A percentile compares a stretch with the other conserved stretches of the same genome.
Evolutionary conservation across 2,113 vertebrate genomes (phyloP).

Genomic region (Nycticorax nycticorax): DNA sequence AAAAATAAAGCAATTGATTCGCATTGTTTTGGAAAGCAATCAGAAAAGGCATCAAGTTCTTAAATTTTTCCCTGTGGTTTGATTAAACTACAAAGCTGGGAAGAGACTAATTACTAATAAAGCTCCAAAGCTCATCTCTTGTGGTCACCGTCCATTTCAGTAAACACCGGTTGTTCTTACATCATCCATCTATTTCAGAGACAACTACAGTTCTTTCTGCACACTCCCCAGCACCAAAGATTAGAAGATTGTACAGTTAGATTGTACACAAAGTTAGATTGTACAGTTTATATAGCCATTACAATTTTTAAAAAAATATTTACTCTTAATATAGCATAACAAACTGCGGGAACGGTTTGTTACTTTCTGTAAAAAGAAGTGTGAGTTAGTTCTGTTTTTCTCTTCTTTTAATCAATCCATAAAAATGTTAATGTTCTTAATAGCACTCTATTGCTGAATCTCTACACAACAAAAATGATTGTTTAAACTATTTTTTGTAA

Average conservation of each 20-base stretch:
- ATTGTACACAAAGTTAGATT: background rate
- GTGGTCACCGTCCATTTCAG: background rate
- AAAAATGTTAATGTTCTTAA: background rate
- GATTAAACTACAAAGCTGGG: background rate
- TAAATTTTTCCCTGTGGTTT: background rate
- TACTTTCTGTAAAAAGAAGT: background rate
- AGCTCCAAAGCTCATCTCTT: background rate
- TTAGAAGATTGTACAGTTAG: background rate
- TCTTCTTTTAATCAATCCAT: background rate
- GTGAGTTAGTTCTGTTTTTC: background rate
- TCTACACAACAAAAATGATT: fast-evolving
- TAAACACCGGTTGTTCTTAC: background rate
- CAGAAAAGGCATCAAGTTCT: background rate
- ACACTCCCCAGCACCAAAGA: background rate
- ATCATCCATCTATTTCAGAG: background rate
- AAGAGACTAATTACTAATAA: background rate
- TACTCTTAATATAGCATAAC: background rate
- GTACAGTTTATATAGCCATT: background rate
- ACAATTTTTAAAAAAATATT: background rate
- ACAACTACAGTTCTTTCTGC: background rate
- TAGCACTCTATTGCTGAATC: background rate
- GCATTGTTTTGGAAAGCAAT: background rate
- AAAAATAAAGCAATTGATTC: background rate
- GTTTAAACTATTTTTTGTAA: background rate
- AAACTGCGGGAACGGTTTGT: background rate